Evolutionary conservation across 2,113 vertebrate species (phyloP), one percentile per base, ranked within the genome.

Genomic region (Pelecanoides urinatrix): DNA sequence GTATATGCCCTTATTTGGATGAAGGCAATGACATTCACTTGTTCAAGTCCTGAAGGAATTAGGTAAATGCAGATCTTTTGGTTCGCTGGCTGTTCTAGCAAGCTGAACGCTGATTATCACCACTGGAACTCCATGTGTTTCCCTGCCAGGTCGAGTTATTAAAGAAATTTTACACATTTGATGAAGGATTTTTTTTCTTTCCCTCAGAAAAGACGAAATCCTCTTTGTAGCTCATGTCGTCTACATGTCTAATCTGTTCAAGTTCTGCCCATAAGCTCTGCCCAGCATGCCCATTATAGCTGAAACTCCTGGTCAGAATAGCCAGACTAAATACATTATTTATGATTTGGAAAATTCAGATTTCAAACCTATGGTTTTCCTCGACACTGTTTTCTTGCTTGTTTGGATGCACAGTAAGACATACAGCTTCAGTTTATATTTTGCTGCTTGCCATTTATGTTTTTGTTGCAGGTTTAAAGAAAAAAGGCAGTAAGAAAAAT

Each of bases 81-180:
- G 66, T 92, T 95, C 9, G 1, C 26, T 80, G 19, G 32, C 42
- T 82, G 45, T 66, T 91, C 45, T 38, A 73, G 32, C 45, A 45
- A 70, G 40, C 52, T 55, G 34, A 91, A 94, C 70, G 89, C 56
- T 0, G 13, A 78, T 91, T 89, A 91, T 85, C 77, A n/a, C 80
- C 74, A 70, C 76, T 87, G 77, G 76, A 96, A 72, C 49, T 90
- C 84, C 53, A 36, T 10, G 62, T 13, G 4, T 75, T 89, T 78
- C 67, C 58, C 81, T 92, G 87, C 73, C 90, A 95, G 67, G 15
- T 76, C 65, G 45, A 55, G 68, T 83, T 92, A 90, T 63, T 90
- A 79, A 70, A 90, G n/a, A 94, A 87, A 86, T 59, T 80, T 85
- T 91, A 90, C 47, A 79, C 75, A 67, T 66, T 90, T 85, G 55